Evolutionary conservation across 2,113 vertebrate species (phyloP), one percentile per base, ranked within the genome.

Genomic region (Dicrurus megarhynchus): DNA sequence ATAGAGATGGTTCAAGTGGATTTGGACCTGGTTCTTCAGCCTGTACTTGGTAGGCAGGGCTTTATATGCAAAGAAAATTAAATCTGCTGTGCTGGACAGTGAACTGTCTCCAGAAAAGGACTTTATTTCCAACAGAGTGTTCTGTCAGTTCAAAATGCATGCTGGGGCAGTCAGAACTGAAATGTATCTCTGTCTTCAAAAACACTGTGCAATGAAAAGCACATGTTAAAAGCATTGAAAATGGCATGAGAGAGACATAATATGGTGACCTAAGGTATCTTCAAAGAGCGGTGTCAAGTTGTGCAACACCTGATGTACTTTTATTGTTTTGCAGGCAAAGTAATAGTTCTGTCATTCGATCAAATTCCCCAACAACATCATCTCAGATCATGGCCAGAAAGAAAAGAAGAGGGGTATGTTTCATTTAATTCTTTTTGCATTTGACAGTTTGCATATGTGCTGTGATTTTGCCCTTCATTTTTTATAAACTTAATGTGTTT

Each of bases 311-410:
- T 98, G 96, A 98, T 37, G 1, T 70, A 41, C 88, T 96, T 91
- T 89, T 96, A 37, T 91, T 96, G 35, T 96, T 95, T 68, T 24
- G 21, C 97, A 99, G 99, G 89, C 98, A 98, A 95, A 98, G 97
- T 87, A 97, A 97, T 82, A 95, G 98, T 46, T 98, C 98, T 53
- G 97, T 98, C 78, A 98, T 98, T 75, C 98, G 98, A 94, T 99
- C 98, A 19, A 98, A 97, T 82, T 99, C 99, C 39, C 99, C 99
- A 47, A 98, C 99, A 41, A 98, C 99, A 64, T 98, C 98, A 24
- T 98, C 99, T 56, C 99, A 99, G 97, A 98, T 99, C 80, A 99
- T 99, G 99, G 99, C 99, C 69, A 98, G 99, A 96, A 99, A 99
- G 86, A 99, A 99, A 95, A 98, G 99, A 95, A 98, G 98, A 98